Conservation (phyloP, 2,888 invertebrate genomes). For the Amaurobius ferox region DNA sequence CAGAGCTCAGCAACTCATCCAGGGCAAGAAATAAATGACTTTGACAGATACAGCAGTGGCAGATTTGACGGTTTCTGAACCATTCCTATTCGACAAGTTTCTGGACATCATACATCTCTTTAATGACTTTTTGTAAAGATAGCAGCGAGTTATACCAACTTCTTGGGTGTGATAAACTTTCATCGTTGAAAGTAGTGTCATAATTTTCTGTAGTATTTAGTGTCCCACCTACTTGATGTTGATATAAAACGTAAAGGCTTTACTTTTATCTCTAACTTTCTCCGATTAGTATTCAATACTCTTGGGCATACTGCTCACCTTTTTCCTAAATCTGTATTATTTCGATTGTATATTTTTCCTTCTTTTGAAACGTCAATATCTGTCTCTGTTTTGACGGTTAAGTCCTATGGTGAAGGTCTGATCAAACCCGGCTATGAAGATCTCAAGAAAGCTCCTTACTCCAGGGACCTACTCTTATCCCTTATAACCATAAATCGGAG, state of each 20-base stretch:
- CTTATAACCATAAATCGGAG: slow-evolving; percentile 23
- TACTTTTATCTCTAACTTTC: background rate
- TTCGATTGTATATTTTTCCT: too few relatives aligned
- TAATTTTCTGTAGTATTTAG: background rate
- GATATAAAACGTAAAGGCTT: slow-evolving; percentile 6
- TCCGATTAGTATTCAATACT: too few relatives aligned
- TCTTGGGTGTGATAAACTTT: background rate
- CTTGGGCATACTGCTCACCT: too few relatives aligned
- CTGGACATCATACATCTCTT: background rate
- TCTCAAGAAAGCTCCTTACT: slow-evolving; percentile 23
- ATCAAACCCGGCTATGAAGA: slow-evolving; percentile 39
- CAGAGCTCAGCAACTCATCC: slow-evolving; percentile 67
- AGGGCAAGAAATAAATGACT: slow-evolving; percentile 52
- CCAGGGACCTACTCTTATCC: background rate
- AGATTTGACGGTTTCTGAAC: background rate
- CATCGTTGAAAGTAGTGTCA: background rate
- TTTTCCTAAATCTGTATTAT: too few relatives aligned
- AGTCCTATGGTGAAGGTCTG: slow-evolving; percentile 50
- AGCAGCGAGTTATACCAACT: background rate
- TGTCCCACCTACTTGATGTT: background rate
- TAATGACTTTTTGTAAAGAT: background rate
- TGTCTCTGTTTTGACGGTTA: slow-evolving; percentile 16
- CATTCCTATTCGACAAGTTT: background rate
- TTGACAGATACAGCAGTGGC: background rate
- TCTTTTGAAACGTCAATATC: background rate